phyloP scores from a whole-genome alignment of 2,113 vertebrate genomes.

The Egretta garzetta region DNA sequence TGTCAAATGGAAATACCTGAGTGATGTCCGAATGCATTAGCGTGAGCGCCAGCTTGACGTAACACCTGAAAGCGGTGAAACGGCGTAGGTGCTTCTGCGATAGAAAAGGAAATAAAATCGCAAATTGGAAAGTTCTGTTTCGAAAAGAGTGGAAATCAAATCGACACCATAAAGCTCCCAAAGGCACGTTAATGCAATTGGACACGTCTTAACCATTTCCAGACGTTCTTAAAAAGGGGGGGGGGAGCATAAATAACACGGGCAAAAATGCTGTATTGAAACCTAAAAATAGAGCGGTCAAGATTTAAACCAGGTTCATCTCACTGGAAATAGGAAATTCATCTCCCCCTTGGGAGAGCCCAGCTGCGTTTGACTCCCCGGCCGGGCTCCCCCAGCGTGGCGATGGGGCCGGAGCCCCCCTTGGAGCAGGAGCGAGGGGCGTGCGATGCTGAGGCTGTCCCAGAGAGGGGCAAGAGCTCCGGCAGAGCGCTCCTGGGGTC shows the following conservation, averaged over 20 bases:
- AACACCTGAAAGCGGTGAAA: not conserved
- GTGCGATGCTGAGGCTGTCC: not conserved
- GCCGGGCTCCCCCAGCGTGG: not conserved
- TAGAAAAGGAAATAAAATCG: accelerated
- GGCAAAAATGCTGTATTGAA: not conserved
- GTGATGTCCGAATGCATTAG: not conserved
- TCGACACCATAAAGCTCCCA: not conserved
- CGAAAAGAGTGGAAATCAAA: not conserved
- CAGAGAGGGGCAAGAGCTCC: not conserved
- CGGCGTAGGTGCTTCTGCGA: not conserved
- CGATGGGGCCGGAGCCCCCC: accelerated
- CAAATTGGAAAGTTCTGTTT: not conserved
- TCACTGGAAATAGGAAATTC: not conserved
- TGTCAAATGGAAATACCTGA: not conserved
- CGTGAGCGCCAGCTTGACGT: accelerated
- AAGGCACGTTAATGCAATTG: not conserved
- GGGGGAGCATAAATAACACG: not conserved
- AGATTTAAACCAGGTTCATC: not conserved
- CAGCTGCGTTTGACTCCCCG: not conserved
- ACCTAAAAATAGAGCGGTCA: not conserved
- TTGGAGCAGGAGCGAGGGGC: accelerated
- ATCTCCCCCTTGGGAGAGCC: not conserved
- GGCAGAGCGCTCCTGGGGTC: not conserved
- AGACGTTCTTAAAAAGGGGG: not conserved
- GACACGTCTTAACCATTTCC: conserved; percentile 38